Base-by-base conservation (phyloP, 2,113 vertebrate species). In the Eurystomus gularis region DNA sequence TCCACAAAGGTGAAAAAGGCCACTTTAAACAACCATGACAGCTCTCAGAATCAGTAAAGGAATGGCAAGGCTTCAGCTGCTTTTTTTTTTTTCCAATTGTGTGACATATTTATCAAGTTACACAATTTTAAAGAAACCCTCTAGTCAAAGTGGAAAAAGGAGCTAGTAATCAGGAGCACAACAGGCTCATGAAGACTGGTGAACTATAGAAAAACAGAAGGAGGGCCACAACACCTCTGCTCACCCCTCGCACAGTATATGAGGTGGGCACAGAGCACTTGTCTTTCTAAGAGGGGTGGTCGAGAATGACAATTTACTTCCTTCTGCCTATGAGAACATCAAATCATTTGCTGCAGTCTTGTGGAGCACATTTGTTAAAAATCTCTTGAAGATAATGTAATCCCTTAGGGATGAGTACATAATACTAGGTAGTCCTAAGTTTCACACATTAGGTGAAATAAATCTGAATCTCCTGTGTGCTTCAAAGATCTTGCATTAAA, bases 231-330 rank as follows among this genome's bases (percentile, higher is more conserved):
- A 1, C 40, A 15, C 10, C 25, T 82, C 33, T n/a, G 42, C 51
- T 73, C 1, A 1, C 13, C 37, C 51, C 48, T 48, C 39, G 18
- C 51, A 11, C 0, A 3, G 28, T 28, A 17, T 17, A 15, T 10
- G 23, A 81, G 16, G 39, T n/a, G 62, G 15, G 15, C 73, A 57
- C 25, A 52, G 64, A 57, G 10, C 18, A 37, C 18, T 49, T 26
- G 31, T 8, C 13, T n/a, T 40, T 82, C 25, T 15, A 23, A 13
- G 13, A 19, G 8, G 8, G 14, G 28, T n/a, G 69, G 23, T 44
- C 16, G 14, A 62, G 14, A 82, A 23, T 13, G 9, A n/a, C 23
- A 21, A 42, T 66, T 73, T 79, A 46, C 7, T 79, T 83, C 29
- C 20, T 80, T 75, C 44, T 48, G 18, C 10, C 31, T 72, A 2